Evolutionary conservation across 2,797 vertebrate species (phyloP), one percentile per base, ranked within the genome.

Genomic region (Lutra lutra): DNA sequence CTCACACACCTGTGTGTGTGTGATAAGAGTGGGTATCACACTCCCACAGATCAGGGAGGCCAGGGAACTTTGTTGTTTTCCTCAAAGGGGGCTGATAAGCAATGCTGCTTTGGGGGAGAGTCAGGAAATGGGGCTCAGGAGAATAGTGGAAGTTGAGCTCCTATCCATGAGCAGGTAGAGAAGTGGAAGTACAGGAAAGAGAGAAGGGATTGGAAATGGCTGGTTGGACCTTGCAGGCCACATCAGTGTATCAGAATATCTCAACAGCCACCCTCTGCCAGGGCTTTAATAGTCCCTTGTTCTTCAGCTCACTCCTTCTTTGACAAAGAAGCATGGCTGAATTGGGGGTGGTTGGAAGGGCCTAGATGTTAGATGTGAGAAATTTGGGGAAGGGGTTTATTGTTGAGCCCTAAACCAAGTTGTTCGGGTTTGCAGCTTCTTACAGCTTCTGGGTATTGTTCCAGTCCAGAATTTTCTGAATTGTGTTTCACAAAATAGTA

Each of bases 381-480:
- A 48, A 32, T 54, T 72, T 43, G 38, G 84, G 13, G 23, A 91
- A 70, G 93, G 85, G 29, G 29, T 77, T 48, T 32, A 13, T 77
- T 60, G 51, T 58, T 78, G 35, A 75, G 43, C 14, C 48, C 10
- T 35, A 68, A 38, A 7, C 25, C 82, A 23, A 68, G 15, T 38
- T 5, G 38, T 21, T 89, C 56, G 20, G 62, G 51, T 91, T 64
- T 46, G 38, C 11, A 54, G 18, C 64, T 90, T 89, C 82, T 84
- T 11, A 40, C 77, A 77, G 27, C 29, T 56, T 70, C 9, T 23
- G 21, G 77, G 88, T n/a, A 21, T 14, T 8, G 35, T 66, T 66
- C 32, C 25, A 86, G 29, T 23, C 29, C 35, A 83, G 60, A 15
- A n/a, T 51, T 96, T 95, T 90, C 84, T 48, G 25, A 70, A 58